Evolutionary conservation across 2,113 vertebrate genomes (phyloP).

Genomic region (Sorex araneus): DNA sequence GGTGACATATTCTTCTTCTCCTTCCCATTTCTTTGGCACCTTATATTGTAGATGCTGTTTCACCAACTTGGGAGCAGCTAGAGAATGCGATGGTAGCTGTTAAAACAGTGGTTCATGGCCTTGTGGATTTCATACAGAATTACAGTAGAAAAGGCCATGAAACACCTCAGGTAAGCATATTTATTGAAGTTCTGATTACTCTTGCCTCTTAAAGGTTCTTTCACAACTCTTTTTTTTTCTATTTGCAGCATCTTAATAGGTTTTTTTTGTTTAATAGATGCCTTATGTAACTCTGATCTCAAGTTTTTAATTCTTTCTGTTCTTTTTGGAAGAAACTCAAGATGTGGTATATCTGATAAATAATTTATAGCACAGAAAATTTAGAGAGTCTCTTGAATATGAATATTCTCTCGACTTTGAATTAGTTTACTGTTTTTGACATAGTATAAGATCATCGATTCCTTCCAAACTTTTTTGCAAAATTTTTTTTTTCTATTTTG

Average conservation of each 20-base stretch:
- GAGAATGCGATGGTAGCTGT: conserved; percentile 97
- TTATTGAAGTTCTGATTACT: conserved; percentile 34
- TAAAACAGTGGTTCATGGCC: conserved; percentile 96
- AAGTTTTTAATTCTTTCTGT: conserved; percentile 36
- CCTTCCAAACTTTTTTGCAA: conserved; percentile 13
- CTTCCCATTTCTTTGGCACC: not conserved
- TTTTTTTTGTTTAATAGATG: conserved; percentile 36
- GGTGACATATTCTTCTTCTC: conserved; percentile 43
- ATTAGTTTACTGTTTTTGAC: conserved; percentile 51
- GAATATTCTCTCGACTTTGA: not conserved
- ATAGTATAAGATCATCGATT: conserved; percentile 25
- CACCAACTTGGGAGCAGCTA: conserved; percentile 96
- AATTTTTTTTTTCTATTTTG: too few relatives aligned
- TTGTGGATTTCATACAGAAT: conserved; percentile 98
- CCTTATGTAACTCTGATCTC: not conserved
- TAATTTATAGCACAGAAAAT: not conserved
- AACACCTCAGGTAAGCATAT: conserved; percentile 93
- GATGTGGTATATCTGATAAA: conserved; percentile 38
- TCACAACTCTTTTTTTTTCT: not conserved
- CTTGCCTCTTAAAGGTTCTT: conserved; percentile 18
- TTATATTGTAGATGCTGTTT: conserved; percentile 91
- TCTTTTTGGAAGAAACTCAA: conserved; percentile 33
- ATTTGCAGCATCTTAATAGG: conserved; percentile 33
- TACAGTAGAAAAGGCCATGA: conserved; percentile 98
- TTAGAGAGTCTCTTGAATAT: not conserved